These are phyloP conservation scores for Passer montanus DNA, from an alignment of 2,113 vertebrate genomes.

Conservation along the genomic window DNA sequence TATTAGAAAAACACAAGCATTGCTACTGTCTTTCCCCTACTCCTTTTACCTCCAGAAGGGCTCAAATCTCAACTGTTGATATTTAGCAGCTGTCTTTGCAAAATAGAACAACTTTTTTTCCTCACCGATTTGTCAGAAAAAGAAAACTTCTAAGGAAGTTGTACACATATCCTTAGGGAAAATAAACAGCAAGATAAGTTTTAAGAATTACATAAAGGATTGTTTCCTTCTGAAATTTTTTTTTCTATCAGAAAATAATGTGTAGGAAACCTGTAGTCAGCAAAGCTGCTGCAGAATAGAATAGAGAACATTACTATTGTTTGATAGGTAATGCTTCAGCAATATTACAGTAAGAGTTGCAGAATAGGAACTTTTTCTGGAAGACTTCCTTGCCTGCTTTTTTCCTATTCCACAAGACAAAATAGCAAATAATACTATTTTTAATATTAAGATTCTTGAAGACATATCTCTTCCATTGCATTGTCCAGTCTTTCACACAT, in stretches of 20 bases:
- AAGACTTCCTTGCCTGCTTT: neutral
- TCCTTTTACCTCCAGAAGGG: neutral
- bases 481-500: neutral
- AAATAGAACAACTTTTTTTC: neutral
- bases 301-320: neutral
- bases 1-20: neutral
- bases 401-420: neutral
- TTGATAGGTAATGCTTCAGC: neutral
- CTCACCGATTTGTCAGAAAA: neutral
- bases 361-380: neutral
- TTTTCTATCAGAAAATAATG: neutral
- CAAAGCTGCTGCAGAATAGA: neutral
- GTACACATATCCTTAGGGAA: neutral
- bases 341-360: neutral
- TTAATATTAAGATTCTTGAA: neutral
- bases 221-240: neutral
- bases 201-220: neutral
- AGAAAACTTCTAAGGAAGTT: neutral
- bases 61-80: neutral
- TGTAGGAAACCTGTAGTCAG: neutral
- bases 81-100: neutral
- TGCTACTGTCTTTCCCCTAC: neutral
- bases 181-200: neutral
- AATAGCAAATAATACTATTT: neutral
- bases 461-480: rapidly evolving